A percentile compares a stretch with the other conserved stretches of the same genome.
Evolutionary conservation across 2,888 invertebrate species (phyloP).

Genomic region (Gisinianus flammeolus): DNA sequence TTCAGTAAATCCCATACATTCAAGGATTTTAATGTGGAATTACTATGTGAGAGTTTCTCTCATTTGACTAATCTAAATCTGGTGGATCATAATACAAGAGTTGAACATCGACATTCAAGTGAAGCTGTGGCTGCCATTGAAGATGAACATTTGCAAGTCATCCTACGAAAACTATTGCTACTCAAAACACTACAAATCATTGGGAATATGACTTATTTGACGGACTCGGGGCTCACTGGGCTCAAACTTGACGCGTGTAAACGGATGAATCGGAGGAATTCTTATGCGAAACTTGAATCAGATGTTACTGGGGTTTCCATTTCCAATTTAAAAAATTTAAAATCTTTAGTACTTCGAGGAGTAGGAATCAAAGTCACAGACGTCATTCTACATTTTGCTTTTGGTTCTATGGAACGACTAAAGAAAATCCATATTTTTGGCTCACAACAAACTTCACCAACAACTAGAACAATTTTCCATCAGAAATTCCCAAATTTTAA

Average conservation of each 20-base stretch:
- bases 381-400: slow-evolving; percentile 49
- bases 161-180: slow-evolving; percentile 42
- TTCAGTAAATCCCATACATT: slow-evolving; percentile 56
- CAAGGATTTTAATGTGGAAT: slow-evolving; percentile 51
- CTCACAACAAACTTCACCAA: slow-evolving; percentile 48
- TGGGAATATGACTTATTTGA: slow-evolving; percentile 53
- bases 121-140: slow-evolving; percentile 57
- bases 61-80: slow-evolving; percentile 55
- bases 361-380: slow-evolving; percentile 57
- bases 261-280: slow-evolving; percentile 41
- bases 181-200: slow-evolving; percentile 50
- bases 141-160: slow-evolving; percentile 52
- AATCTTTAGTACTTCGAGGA: slow-evolving; percentile 48
- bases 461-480: slow-evolving; percentile 32
- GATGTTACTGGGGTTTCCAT: slow-evolving; percentile 43
- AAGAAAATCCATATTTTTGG: slow-evolving; percentile 56
- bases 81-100: slow-evolving; percentile 56
- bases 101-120: slow-evolving; percentile 53
- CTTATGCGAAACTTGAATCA: slow-evolving; percentile 10
- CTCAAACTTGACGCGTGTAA: slow-evolving; percentile 43
- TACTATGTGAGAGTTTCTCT: slow-evolving; percentile 47
- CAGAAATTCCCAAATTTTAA: slow-evolving; percentile 43
- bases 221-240: slow-evolving; percentile 54
- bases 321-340: slow-evolving; percentile 43
- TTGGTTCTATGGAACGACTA: slow-evolving; percentile 49